Evolutionary conservation across 2,113 vertebrate genomes (phyloP).

Genomic region (Aptenodytes patagonicus): DNA sequence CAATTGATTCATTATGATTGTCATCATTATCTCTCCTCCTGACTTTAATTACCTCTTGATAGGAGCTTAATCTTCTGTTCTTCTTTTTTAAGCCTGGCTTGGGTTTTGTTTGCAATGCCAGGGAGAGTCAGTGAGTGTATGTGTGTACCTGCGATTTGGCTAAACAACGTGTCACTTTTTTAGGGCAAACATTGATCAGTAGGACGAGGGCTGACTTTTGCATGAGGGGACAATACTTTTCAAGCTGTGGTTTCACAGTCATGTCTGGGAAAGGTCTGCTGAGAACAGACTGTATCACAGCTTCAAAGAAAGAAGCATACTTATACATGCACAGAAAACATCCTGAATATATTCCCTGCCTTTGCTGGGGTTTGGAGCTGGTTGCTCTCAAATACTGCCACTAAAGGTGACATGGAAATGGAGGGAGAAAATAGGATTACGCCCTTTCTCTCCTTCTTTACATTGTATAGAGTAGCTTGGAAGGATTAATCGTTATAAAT

Average conservation of each 20-base stretch:
- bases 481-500: neutral
- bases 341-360: neutral
- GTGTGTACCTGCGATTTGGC: neutral
- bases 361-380: neutral
- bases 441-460: neutral
- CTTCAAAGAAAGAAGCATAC: neutral
- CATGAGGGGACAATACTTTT: neutral
- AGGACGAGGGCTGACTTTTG: neutral
- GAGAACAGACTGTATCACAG: neutral
- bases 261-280: neutral
- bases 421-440: neutral
- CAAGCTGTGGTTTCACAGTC: neutral
- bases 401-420: neutral
- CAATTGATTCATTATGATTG: neutral
- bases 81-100: neutral
- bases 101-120: neutral
- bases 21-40: constrained; percentile 6
- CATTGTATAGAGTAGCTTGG: neutral
- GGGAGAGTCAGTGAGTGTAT: neutral
- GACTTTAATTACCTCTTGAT: constrained; percentile 47
- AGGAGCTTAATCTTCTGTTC: constrained; percentile 8
- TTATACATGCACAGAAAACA: neutral
- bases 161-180: neutral
- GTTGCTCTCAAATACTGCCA: neutral
- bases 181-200: neutral